Conservation (phyloP, 2,888 invertebrate species). For the Lasioglossum malachurum region DNA sequence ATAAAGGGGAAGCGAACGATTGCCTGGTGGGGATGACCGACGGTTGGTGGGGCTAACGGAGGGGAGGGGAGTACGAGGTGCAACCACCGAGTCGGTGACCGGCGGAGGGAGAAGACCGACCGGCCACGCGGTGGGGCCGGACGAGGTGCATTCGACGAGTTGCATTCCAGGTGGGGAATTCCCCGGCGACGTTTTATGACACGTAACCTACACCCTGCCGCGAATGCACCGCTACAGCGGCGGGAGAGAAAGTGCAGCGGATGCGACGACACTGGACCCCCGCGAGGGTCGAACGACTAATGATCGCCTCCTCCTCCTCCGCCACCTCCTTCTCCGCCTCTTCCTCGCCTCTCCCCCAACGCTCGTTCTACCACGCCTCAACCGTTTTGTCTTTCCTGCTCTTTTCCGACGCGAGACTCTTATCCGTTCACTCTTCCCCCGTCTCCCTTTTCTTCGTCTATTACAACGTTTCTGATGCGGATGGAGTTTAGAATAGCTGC, state of each 20-base stretch:
- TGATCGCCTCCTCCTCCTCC: conserved; percentile 51
- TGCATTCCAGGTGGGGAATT: conserved; percentile 76
- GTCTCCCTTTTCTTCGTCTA: neutral
- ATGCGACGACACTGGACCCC: conserved; percentile 75
- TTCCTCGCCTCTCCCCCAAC: neutral
- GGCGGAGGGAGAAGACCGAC: conserved; percentile 23
- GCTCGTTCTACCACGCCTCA: neutral
- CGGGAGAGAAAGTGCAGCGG: conserved; percentile 76
- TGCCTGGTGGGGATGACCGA: conserved; percentile 34
- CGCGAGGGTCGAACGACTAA: conserved; percentile 73
- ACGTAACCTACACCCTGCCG: conserved; percentile 73
- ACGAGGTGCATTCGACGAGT: conserved; percentile 69
- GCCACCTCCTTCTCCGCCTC: conserved; percentile 19
- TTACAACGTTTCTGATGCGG: neutral
- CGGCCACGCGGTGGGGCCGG: conserved; percentile 67
- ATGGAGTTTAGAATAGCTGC: neutral
- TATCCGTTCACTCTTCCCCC: neutral
- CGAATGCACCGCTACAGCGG: conserved; percentile 60
- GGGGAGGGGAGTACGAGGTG: conserved; percentile 36
- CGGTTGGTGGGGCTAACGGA: neutral
- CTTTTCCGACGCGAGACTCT: conserved; percentile 19
- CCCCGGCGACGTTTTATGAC: conserved; percentile 66
- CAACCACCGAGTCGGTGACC: conserved; percentile 50
- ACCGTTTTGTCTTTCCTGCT: conserved; percentile 12
- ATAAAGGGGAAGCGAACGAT: neutral